phyloP scores from a whole-genome alignment of 1,140 invertebrate genomes.

The Melitaea cinxia region DNA sequence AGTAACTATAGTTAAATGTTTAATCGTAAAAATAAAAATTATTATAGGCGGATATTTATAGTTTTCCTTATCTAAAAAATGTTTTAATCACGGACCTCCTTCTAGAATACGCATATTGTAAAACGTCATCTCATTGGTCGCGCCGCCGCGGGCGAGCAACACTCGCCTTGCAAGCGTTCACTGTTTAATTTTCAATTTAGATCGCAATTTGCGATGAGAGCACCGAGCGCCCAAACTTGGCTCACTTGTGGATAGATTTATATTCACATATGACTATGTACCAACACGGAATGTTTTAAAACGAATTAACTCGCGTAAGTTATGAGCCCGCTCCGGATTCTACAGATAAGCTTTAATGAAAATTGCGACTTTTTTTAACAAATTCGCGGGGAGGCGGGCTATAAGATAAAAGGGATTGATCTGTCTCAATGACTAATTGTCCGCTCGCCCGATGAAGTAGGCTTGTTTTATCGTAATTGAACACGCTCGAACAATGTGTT shows the following conservation, averaged over 20 bases:
- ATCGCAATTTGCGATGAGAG: slow-evolving; percentile 81
- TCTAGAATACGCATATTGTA: slow-evolving; percentile 23
- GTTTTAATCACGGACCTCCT: slow-evolving; percentile 1
- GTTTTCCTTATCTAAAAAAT: slow-evolving; percentile 21
- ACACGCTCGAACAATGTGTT: slow-evolving; percentile 52
- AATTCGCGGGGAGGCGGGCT: slow-evolving; percentile 62
- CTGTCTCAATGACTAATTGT: slow-evolving; percentile 71
- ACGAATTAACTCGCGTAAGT: slow-evolving; percentile 73
- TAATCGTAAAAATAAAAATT: neutral
- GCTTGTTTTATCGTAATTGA: slow-evolving; percentile 59
- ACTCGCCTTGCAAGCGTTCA: slow-evolving; percentile 43
- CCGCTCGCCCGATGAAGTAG: slow-evolving; percentile 41
- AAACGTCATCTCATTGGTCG: slow-evolving; percentile 28
- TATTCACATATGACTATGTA: slow-evolving; percentile 64
- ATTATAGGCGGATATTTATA: slow-evolving; percentile 9
- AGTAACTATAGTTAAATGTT: neutral
- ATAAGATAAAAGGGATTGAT: slow-evolving; percentile 70
- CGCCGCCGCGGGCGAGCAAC: slow-evolving; percentile 47
- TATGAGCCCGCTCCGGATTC: slow-evolving; percentile 57
- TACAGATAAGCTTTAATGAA: slow-evolving; percentile 73
- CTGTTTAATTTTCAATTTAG: slow-evolving; percentile 83
- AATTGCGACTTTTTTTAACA: slow-evolving; percentile 67
- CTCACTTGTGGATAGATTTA: slow-evolving; percentile 75
- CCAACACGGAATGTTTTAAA: slow-evolving; percentile 65
- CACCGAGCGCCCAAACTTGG: slow-evolving; percentile 72